Evolutionary conservation across 2,797 vertebrate species (phyloP).

Genomic region (Scolopax bukidnonensis): DNA sequence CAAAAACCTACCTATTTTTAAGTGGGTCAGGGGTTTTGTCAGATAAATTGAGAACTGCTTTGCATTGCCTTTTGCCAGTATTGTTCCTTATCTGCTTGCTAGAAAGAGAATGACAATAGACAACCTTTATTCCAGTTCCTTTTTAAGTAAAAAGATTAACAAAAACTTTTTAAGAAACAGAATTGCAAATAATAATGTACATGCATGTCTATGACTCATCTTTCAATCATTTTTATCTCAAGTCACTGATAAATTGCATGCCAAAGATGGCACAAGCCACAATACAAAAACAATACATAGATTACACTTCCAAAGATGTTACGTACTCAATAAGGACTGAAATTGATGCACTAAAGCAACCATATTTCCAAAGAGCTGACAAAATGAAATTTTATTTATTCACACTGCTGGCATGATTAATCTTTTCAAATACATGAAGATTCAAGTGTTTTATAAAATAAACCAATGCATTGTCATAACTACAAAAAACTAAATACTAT

Average conservation of each 20-base stretch:
- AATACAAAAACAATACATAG: background rate
- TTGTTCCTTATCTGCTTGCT: background rate
- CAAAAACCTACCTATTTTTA: background rate
- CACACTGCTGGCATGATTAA: background rate
- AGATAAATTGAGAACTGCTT: background rate
- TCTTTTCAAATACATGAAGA: background rate
- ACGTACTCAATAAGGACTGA: background rate
- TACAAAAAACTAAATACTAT: background rate
- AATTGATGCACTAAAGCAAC: background rate
- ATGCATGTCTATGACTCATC: background rate
- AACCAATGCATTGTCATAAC: background rate
- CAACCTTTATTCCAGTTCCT: background rate
- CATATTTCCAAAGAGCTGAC: background rate
- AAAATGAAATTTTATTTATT: slow-evolving; percentile 13
- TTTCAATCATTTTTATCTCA: background rate
- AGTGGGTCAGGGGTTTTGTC: background rate
- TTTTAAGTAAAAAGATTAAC: background rate
- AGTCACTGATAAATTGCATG: background rate
- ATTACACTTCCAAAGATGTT: background rate
- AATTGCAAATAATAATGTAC: background rate
- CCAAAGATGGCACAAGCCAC: background rate
- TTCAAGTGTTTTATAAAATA: background rate
- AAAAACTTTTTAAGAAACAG: background rate
- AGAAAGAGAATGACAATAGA: background rate
- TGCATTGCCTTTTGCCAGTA: background rate